Conservation (phyloP, 2,888 invertebrate genomes). For the Sisyra terminalis region DNA sequence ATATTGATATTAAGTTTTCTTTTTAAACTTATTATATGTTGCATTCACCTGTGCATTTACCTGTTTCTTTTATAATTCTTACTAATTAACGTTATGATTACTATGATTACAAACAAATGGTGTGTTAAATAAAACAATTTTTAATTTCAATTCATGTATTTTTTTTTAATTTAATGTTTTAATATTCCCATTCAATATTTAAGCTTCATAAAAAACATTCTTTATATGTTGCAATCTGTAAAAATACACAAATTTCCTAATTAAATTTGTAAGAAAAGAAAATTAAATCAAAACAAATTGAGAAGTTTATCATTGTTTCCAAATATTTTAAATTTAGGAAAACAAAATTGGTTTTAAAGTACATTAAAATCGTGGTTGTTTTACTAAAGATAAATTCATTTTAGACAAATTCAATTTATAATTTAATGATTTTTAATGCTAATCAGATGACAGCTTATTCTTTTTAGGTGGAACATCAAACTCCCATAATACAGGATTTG, state of each 20-base stretch:
- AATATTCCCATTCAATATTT: too few species aligned
- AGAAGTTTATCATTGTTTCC: too few species aligned
- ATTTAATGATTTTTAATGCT: neutral
- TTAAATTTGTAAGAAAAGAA: too few species aligned
- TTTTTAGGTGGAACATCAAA: slow-evolving; percentile 1
- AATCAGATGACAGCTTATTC: slow-evolving; percentile 2
- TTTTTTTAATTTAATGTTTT: neutral
- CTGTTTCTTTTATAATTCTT: slow-evolving; percentile 38
- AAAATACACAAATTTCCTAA: too few species aligned
- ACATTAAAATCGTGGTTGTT: too few species aligned
- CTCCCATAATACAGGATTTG: neutral
- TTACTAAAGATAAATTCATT: neutral
- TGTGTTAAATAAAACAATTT: slow-evolving; percentile 32
- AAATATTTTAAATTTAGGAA: too few species aligned
- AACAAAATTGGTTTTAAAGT: too few species aligned
- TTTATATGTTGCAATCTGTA: too few species aligned
- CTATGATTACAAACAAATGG: slow-evolving; percentile 32
- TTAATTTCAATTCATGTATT: neutral
- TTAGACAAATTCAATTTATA: neutral
- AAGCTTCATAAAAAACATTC: too few species aligned
- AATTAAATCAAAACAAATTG: too few species aligned
- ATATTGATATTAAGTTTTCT: slow-evolving; percentile 3
- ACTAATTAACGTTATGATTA: slow-evolving; percentile 45
- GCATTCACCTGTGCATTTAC: slow-evolving; percentile 48
- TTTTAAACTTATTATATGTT: slow-evolving; percentile 31